Evolutionary conservation across 2,797 vertebrate genomes (phyloP), one percentile per base, ranked within the genome.

Genomic region (Dermochelys coriacea): DNA sequence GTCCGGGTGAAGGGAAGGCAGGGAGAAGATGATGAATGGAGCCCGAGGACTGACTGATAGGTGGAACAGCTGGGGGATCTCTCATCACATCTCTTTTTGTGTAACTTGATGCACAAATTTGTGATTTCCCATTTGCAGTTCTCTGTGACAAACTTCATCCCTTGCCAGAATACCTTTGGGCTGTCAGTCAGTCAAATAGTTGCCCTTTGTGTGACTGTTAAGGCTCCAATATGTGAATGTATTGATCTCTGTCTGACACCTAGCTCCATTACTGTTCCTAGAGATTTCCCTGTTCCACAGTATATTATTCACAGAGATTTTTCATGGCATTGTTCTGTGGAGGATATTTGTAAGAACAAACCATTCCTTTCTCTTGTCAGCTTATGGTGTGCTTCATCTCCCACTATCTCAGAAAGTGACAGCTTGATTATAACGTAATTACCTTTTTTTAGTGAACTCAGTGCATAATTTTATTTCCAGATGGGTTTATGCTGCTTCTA

Each of bases 361-460:
- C 29, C 29, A 7, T 94, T 85, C 68, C 93, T 90, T 92, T 96
- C 92, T 93, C 92, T 92, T 96, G 95, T 97, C 92, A 96, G 94
- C 80, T 96, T 96, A 95, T 84, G 90, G 84, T 93, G 87, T 49
- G 91, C 96, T 98, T 98, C 95, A 97, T 98, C 96, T 97, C 91
- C 88, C 94, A 94, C 93, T 96, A 96, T 92, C 95, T 97, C 89
- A 59, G 84, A 86, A 96, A 98, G 87, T 97, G 98, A 97, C 97
- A 98, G 96, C 82, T 98, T 98, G 97, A 98, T 98, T 97, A 98
- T 97, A 98, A 98, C 93, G 96, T 97, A 98, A 98, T 98, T 98
- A 98, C 97, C 82, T 97, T 97, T 71, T 71, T 97, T 97, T 93
- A 94, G 5, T 94, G 96, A 98, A 97, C 86, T 87, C 94, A 91